Percentiles rank a stretch among this genome's conserved stretches.
These are phyloP conservation scores for Anolis apletophallus DNA, from an alignment of 2,797 vertebrate species.

Conservation along the genomic window DNA sequence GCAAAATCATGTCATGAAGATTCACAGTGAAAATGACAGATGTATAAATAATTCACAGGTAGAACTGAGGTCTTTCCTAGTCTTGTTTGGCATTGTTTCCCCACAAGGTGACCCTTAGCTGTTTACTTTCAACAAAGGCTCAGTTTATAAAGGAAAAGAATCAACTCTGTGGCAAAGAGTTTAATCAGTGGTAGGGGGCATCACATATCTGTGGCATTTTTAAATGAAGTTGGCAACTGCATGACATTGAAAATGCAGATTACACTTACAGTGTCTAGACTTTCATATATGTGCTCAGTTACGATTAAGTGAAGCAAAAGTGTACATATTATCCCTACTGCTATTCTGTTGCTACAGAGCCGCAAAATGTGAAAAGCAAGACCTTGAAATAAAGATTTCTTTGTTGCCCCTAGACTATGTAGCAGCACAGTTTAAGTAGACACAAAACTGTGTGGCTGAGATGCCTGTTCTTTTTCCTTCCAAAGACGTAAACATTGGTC, in stretches of 20 bases:
- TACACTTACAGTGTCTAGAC: slow-evolving; percentile 86
- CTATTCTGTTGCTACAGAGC: slow-evolving; percentile 83
- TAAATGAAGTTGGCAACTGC: slow-evolving; percentile 79
- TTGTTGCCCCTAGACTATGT: slow-evolving; percentile 80
- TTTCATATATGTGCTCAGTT: slow-evolving; percentile 83
- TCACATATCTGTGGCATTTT: slow-evolving; percentile 82
- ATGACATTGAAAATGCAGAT: slow-evolving; percentile 81
- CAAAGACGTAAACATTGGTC: slow-evolving; percentile 85
- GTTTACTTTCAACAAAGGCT: slow-evolving; percentile 75
- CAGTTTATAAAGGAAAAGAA: slow-evolving; percentile 68
- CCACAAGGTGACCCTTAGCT: slow-evolving; percentile 70
- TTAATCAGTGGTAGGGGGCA: slow-evolving; percentile 77
- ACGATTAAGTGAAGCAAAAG: slow-evolving; percentile 83
- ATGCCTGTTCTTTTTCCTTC: slow-evolving; percentile 78
- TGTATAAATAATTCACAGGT: slow-evolving; percentile 69
- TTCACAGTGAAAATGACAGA: slow-evolving; percentile 79
- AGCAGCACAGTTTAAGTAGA: slow-evolving; percentile 83
- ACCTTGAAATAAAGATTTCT: slow-evolving; percentile 80
- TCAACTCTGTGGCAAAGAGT: slow-evolving; percentile 73
- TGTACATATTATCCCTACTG: slow-evolving; percentile 81
- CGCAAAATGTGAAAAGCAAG: slow-evolving; percentile 81
- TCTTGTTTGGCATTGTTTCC: slow-evolving; percentile 74
- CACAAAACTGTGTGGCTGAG: slow-evolving; percentile 79
- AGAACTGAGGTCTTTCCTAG: slow-evolving; percentile 73
- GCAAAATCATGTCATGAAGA: slow-evolving; percentile 70